Evolutionary conservation across 2,113 vertebrate genomes (phyloP).

Genomic region (Ranitomeya variabilis): DNA sequence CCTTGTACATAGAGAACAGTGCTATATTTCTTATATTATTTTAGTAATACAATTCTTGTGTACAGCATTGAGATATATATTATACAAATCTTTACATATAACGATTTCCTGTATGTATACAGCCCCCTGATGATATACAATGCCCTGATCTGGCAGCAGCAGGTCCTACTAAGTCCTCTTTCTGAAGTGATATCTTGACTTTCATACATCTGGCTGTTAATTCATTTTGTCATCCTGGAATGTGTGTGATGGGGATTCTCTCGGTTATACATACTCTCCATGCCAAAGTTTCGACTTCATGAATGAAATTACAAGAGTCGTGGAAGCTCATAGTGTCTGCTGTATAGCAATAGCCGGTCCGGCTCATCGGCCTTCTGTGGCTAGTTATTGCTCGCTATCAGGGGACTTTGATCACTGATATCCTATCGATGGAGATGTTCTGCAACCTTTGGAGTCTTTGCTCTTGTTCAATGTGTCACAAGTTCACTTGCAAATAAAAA

Average conservation of each 20-base stretch:
- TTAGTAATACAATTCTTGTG: not conserved
- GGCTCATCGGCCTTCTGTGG: not conserved
- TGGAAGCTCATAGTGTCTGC: not conserved
- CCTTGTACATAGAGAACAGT: not conserved
- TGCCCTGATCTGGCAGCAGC: not conserved
- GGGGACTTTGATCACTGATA: constrained; percentile 37
- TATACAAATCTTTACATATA: not conserved
- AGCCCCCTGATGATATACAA: constrained; percentile 7
- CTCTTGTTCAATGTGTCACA: not conserved
- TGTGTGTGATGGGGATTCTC: not conserved
- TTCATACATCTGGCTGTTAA: constrained; percentile 38
- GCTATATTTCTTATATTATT: not conserved
- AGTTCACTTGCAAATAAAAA: not conserved
- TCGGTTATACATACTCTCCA: not conserved
- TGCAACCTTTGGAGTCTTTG: constrained; percentile 21
- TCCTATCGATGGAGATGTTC: not conserved
- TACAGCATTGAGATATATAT: not conserved
- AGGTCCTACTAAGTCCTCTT: not conserved
- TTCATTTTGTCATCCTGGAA: constrained; percentile 16
- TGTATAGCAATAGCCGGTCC: too few relatives aligned
- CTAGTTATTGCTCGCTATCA: not conserved
- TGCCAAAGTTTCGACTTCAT: constrained; percentile 30
- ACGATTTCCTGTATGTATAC: not conserved
- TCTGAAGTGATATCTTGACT: constrained; percentile 9
- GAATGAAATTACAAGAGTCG: not conserved